These are phyloP conservation scores for Harpagus bidentatus DNA, from an alignment of 2,113 vertebrate genomes.

Conservation along the genomic window DNA sequence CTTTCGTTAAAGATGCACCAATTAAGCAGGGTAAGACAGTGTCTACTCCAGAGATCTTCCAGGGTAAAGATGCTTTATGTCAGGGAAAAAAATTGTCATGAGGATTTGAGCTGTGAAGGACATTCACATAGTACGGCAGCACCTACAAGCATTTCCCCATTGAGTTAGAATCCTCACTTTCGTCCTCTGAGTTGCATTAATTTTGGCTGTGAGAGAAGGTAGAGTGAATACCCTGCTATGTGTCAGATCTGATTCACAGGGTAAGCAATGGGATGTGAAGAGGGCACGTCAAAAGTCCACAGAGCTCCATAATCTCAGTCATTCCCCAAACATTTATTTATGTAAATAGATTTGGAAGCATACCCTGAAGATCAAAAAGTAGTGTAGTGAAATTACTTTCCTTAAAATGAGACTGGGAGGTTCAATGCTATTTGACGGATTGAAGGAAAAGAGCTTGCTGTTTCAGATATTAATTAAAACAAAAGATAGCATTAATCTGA, in stretches of 20 bases:
- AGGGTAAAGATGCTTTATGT: neutral
- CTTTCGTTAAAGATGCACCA: neutral
- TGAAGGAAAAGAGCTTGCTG: neutral
- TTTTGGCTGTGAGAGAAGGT: neutral
- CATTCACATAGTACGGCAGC: neutral
- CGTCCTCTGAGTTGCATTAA: neutral
- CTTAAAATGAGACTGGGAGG: neutral
- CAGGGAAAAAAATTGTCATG: neutral
- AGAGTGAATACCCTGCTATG: neutral
- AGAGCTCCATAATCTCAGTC: neutral
- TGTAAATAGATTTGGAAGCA: neutral
- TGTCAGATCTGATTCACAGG: neutral
- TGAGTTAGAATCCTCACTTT: neutral
- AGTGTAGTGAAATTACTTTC: neutral
- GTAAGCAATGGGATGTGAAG: neutral
- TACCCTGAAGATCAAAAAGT: conserved; percentile 9
- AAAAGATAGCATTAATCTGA: conserved; percentile 27
- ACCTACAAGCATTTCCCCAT: neutral
- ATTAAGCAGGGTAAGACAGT: neutral
- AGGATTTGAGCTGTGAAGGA: neutral
- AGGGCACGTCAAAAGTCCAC: neutral
- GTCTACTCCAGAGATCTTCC: neutral
- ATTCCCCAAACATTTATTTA: neutral
- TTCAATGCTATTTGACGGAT: neutral
- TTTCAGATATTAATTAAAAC: conserved; percentile 30